Percentiles rank a stretch among this genome's conserved stretches.
Evolutionary conservation across 2,888 invertebrate species (phyloP).

Genomic region (Ecdyonurus torrentis): DNA sequence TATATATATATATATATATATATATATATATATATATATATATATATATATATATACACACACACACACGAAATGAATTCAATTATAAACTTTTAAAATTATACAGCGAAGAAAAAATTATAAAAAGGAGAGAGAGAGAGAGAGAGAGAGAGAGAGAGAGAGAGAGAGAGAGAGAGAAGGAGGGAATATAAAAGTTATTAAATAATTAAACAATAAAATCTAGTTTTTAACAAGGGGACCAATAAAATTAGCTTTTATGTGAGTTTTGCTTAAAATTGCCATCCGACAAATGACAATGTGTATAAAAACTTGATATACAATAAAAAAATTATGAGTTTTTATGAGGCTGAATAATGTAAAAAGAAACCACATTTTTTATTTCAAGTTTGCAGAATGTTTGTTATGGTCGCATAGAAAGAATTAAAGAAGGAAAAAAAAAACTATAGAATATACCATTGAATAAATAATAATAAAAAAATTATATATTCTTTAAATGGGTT

Average conservation of each 20-base stretch:
- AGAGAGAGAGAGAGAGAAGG: slow-evolving; percentile 1
- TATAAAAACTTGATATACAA: not conserved
- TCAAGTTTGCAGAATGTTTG: not conserved
- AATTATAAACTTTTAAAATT: no score
- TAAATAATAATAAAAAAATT: not conserved
- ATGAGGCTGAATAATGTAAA: not conserved
- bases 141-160: slow-evolving; percentile 2
- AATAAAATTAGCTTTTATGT: not conserved
- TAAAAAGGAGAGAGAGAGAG: slow-evolving; percentile 5
- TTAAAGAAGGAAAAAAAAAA: no score
- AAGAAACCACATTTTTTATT: no score
- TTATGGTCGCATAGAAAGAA: no score
- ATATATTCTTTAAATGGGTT: not conserved
- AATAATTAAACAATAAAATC: not conserved
- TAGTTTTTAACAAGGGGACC: not conserved
- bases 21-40: no score
- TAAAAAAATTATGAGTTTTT: not conserved
- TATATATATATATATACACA: no score
- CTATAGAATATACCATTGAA: no score
- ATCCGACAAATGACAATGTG: not conserved
- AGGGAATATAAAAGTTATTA: slow-evolving; percentile 6
- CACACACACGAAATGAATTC: not conserved
- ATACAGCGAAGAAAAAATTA: slow-evolving; percentile 2
- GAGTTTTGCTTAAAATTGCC: not conserved
- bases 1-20: no score